phyloP scores from a whole-genome alignment of 2,888 invertebrate genomes.

The Camponotus fellah region DNA sequence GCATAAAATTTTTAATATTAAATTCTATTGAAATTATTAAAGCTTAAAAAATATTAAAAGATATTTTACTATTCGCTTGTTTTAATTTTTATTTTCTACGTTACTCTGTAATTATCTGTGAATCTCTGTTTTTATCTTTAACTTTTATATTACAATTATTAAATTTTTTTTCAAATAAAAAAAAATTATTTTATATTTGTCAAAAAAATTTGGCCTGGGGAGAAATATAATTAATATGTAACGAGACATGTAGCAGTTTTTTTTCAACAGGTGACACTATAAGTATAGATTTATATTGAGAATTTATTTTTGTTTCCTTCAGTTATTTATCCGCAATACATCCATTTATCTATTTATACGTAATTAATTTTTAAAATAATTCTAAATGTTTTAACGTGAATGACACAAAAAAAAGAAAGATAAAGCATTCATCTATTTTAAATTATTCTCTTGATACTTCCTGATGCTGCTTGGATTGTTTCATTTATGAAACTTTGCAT shows the following conservation, averaged over 20 bases:
- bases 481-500: slow-evolving; percentile 71
- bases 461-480: slow-evolving; percentile 5
- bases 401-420: too few relatives aligned
- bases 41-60: background rate
- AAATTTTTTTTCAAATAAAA: background rate
- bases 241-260: background rate
- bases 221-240: background rate
- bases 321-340: background rate
- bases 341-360: background rate
- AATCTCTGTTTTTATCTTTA: background rate
- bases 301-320: background rate
- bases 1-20: slow-evolving; percentile 2
- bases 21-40: background rate
- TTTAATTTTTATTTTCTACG: background rate
- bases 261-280: background rate
- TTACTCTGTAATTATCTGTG: background rate
- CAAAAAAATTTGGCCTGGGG: background rate
- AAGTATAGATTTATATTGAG: background rate
- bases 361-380: background rate
- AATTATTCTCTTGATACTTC: background rate
- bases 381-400: background rate
- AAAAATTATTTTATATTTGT: background rate
- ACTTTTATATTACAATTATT: background rate
- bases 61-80: background rate
- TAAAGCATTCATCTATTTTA: background rate